Evolutionary conservation across 2,888 invertebrate species (phyloP).

Genomic region (Ectemnius cavifrons): DNA sequence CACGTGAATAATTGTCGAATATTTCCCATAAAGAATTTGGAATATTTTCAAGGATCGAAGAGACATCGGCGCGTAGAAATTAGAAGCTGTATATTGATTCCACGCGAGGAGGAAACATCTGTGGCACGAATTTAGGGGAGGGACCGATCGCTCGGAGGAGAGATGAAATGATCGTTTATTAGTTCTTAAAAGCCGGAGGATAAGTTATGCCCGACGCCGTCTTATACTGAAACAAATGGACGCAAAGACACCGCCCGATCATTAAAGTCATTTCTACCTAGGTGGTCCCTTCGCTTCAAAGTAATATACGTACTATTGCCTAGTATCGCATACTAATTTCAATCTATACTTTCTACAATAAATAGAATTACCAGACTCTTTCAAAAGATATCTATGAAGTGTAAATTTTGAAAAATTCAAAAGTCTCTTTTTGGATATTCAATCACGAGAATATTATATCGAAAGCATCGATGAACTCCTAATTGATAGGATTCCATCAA

Average conservation of each 20-base stretch:
- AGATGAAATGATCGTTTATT: constrained; percentile 15
- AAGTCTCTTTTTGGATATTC: no score
- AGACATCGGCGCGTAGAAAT: not conserved
- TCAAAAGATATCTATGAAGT: no score
- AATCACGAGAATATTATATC: no score
- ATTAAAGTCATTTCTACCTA: constrained; percentile 32
- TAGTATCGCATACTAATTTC: not conserved
- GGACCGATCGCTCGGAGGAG: constrained; percentile 3
- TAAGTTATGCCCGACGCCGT: constrained; percentile 33
- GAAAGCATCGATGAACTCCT: no score
- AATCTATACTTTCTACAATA: not conserved
- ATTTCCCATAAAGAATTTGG: no score
- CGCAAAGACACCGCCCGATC: constrained; percentile 41
- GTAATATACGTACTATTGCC: not conserved
- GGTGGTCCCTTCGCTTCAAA: constrained; percentile 21
- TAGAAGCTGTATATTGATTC: not conserved
- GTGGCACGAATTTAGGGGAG: not conserved
- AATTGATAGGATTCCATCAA: no score
- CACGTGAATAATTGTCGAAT: no score
- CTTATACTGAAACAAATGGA: constrained; percentile 40
- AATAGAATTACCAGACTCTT: no score
- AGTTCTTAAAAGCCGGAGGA: constrained; percentile 30
- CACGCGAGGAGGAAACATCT: not conserved
- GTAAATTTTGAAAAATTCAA: no score
- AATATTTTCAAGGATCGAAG: no score